phyloP scores from a whole-genome alignment of 2,888 invertebrate species.

The Nebria salina region DNA sequence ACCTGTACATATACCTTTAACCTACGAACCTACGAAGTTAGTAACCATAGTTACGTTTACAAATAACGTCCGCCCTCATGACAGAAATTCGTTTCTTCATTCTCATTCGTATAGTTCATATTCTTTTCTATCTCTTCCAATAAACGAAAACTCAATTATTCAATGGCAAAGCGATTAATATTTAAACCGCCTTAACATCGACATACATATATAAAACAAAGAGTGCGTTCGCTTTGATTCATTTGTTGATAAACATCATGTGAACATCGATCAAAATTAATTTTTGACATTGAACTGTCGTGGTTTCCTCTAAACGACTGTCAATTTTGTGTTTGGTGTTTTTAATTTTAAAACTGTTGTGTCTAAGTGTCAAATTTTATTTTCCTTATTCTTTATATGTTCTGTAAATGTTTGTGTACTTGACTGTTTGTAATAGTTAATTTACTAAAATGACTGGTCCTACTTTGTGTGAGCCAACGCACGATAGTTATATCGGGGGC shows the following conservation, averaged over 20 bases:
- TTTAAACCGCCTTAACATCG: background rate
- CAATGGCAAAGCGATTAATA: background rate
- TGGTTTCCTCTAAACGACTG: constrained; percentile 25
- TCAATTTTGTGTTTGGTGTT: background rate
- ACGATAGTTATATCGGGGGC: constrained; percentile 30
- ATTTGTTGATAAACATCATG: background rate
- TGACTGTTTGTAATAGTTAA: constrained; percentile 7
- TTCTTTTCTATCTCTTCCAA: background rate
- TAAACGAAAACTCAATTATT: background rate
- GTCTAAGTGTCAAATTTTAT: constrained; percentile 10
- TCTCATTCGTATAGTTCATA: background rate
- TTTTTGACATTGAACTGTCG: background rate
- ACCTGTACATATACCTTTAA: constrained; percentile 10
- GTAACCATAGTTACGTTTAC: constrained; percentile 37
- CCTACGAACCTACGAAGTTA: constrained; percentile 24
- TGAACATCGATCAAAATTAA: background rate
- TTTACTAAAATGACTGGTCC: constrained; percentile 28
- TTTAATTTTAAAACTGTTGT: constrained; percentile 14
- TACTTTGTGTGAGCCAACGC: constrained; percentile 26
- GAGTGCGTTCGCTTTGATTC: background rate
- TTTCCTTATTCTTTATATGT: background rate
- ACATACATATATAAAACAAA: constrained; percentile 16
- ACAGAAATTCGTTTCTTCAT: background rate
- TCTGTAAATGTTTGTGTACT: constrained; percentile 13
- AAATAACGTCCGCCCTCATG: constrained; percentile 12